Evolutionary conservation across 2,888 invertebrate species (phyloP).

Genomic region (Rhodophaea formosa): DNA sequence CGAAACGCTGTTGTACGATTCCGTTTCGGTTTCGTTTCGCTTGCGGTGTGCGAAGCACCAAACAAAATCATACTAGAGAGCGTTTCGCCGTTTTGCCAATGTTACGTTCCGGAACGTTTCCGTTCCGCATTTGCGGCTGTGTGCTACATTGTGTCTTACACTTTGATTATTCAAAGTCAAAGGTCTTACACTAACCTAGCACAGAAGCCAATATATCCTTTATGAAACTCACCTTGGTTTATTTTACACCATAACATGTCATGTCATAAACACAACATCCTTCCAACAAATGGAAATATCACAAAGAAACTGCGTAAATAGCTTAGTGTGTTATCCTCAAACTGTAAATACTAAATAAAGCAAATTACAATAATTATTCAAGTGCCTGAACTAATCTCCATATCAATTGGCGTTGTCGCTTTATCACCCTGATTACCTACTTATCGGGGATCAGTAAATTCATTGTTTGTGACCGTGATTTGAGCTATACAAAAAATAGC

Average conservation of each 20-base stretch:
- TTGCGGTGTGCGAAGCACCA: too few relatives aligned
- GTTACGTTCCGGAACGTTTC: too few relatives aligned
- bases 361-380: constrained; percentile 16
- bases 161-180: too few relatives aligned
- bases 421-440: constrained; percentile 43
- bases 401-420: constrained; percentile 41
- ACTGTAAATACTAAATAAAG: constrained; percentile 9
- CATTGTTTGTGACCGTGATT: constrained; percentile 44
- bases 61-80: too few relatives aligned
- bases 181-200: too few relatives aligned
- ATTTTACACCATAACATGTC: background rate
- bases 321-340: constrained; percentile 5
- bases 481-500: constrained; percentile 20
- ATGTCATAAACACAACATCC: constrained; percentile 2
- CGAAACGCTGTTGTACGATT: too few relatives aligned
- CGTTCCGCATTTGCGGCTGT: too few relatives aligned
- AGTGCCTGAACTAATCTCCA: constrained; percentile 33
- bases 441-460: constrained; percentile 43
- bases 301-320: background rate
- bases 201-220: background rate
- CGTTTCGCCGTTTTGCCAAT: too few relatives aligned
- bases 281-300: background rate
- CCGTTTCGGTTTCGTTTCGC: too few relatives aligned
- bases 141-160: too few relatives aligned
- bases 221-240: background rate